Evolutionary conservation across 2,888 invertebrate species (phyloP), one percentile per base, ranked within the genome.

Genomic region (Scrobipalpa atriplicella): DNA sequence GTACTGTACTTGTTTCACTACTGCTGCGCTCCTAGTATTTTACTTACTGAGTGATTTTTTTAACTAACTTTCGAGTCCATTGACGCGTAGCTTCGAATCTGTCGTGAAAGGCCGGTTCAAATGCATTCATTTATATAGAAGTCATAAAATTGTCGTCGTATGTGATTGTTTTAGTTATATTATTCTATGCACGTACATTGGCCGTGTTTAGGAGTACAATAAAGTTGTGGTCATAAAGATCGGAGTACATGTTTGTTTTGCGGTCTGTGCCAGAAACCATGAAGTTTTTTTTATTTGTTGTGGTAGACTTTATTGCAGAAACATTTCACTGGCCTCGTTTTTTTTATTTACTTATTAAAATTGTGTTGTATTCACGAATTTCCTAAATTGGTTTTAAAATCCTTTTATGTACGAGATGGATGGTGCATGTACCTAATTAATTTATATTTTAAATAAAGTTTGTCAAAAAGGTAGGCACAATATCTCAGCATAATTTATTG

Each of bases 211-310:
- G 47, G 47, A 47, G 47, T 8, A 47, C 47, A 47, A 47, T 47
- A 47, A 47, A 47, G n/a, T 47, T 47, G 47, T 47, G 47, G 47
- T 47, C 16, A 47, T 47, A 47, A 47, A 47, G 47, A 47, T 47
- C 47, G 47, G 8, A 47, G 47, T 47, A 47, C 16, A 13, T 47
- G 16, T 47, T 47, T 47, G 47, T 47, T 47, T 16, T n/a, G 47
- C 5, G 47, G 47, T 10, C 16, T 47, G 47, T 47, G 10, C 43
- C 43, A 43, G 43, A 13, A 43, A 1, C 13, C 43, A 43, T 43
- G 43, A 11, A 13, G 43, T 13, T 13, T 7, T 47, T n/a, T 47
- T 47, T n/a, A n/a, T 47, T n/a, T 47, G 3, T 47, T 47, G 47
- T 47, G n/a, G 47, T 16, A 16, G n/a, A n/a, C n/a, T 47, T 47